Base-by-base conservation (phyloP, 2,797 vertebrate species). In the Acrossocheilus fasciatus region DNA sequence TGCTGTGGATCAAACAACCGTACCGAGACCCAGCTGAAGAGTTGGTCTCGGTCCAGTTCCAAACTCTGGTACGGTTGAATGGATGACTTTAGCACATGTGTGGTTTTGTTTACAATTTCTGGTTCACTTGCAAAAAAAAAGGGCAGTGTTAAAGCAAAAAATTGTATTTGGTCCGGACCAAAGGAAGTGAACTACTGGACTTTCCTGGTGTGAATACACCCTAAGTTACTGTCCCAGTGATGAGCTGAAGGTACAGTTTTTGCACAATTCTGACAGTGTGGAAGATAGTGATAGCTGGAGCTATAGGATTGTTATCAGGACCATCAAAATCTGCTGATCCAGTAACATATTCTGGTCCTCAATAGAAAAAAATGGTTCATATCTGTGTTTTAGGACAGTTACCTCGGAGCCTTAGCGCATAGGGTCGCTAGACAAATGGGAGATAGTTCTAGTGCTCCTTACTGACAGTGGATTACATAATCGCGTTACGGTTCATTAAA, bases 401-500 rank as follows among this genome's bases (percentile, higher is more conserved):
- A 30, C 54, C 34, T 62, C 26, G 2, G 18, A 78, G 18, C 11
- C 23, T 70, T 78, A 74, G 47, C 62, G 2, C 36, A 41, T 41
- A 18, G 52, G 26, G 10, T 54, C 1, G 20, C 54, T 30, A 81
- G 45, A 84, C 52, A 72, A 87, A 74, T 54, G 30, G 68, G 30
- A 79, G 45, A 73, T 74, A n/a, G 34, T 73, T 54, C 43, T 75
- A 23, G n/a, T 84, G 76, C 70, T 82, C 69, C 82, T 57, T 80
- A 59, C 30, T 54, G 39, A 68, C 62, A 57, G 59, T 17, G 23
- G 41, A 76, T 89, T 88, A 88, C 80, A 86, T 88, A 89, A 89
- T 82, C 45, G 11, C 10, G 50, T 85, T 82, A 76, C 7, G 75
- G 75, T 82, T 81, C 57, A 12, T 85, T 77, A 85, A 74, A 74